Evolutionary conservation across 2,113 vertebrate genomes (phyloP), one percentile per base, ranked within the genome.

Genomic region (Scomber japonicus): DNA sequence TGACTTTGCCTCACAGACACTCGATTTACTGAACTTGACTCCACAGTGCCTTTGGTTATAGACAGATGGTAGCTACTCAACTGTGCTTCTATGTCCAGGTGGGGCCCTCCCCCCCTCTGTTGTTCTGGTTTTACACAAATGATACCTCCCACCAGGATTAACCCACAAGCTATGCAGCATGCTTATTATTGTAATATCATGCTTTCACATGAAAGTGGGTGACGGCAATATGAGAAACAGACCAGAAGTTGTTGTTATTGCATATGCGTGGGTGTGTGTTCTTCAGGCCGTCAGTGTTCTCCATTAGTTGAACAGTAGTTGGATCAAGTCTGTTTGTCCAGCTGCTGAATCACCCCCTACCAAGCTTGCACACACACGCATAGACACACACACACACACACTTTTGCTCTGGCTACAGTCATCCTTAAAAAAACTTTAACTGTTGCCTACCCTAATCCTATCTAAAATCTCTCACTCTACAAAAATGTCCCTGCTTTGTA

Each of bases 251-350:
- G 55, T 69, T 90, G 62, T 82, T 71, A 27, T 57, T 67, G 45
- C 45, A 24, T 35, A 24, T 45, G 61, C 16, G 15, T n/a, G 51
- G 27, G 40, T 57, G 31, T 49, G 55, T 51, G 13, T 9, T 17
- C 15, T 62, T 21, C 12, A 40, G 31, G 13, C 49, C 1, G 45
- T 60, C 44, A 19, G 77, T 57, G 62, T 35, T 51, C 50, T 76
- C 81, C 82, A 85, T 85, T 86, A 88, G 88, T 56, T 65, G 66
- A 88, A 88, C 89, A 86, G 89, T 82, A 89, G 90, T 81, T 46
- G 65, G 85, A 82, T 87, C 75, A 84, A 67, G 78, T 88, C 67
- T 93, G 85, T 90, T 91, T 91, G 84, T 89, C 73, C 90, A 93
- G 90, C 90, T 91, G 91, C 88, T 74, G 80, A 79, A 61, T 65